phyloP scores from a whole-genome alignment of 2,888 invertebrate genomes.

The Exocentrus adspersus region DNA sequence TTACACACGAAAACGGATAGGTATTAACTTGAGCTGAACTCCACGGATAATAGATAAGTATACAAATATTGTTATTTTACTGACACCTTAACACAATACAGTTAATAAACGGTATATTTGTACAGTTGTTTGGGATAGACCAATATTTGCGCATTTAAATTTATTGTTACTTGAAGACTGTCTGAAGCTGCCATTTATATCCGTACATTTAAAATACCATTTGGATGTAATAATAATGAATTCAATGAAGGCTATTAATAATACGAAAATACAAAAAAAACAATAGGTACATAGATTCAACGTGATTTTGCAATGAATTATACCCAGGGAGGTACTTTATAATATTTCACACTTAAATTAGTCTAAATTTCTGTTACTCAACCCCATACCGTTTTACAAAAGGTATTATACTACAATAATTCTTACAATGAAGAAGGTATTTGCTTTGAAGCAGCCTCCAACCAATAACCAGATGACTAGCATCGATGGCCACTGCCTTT shows the following conservation, averaged over 20 bases:
- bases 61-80: constrained; percentile 2
- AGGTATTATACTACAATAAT: neutral
- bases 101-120: constrained; percentile 20
- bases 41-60: constrained; percentile 5
- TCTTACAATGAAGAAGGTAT: neutral
- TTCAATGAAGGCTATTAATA: too few relatives aligned
- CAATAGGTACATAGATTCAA: too few relatives aligned
- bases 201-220: neutral
- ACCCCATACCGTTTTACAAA: neutral
- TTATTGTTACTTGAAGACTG: constrained; percentile 12
- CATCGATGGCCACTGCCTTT: neutral
- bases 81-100: constrained; percentile 17
- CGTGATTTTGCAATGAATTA: too few relatives aligned
- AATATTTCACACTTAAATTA: neutral
- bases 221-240: neutral
- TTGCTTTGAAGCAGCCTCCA: neutral
- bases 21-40: constrained; percentile 5
- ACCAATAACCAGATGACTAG: neutral
- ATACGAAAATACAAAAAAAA: too few relatives aligned
- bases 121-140: constrained; percentile 19
- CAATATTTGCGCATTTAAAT: constrained; percentile 23
- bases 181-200: neutral
- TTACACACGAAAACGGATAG: constrained; percentile 6
- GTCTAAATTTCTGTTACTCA: neutral
- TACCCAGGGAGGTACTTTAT: too few relatives aligned